Percentiles rank a stretch among this genome's conserved stretches.
Conservation (phyloP, 1,140 invertebrate species). For the Drosophila tropicalis region DNA sequence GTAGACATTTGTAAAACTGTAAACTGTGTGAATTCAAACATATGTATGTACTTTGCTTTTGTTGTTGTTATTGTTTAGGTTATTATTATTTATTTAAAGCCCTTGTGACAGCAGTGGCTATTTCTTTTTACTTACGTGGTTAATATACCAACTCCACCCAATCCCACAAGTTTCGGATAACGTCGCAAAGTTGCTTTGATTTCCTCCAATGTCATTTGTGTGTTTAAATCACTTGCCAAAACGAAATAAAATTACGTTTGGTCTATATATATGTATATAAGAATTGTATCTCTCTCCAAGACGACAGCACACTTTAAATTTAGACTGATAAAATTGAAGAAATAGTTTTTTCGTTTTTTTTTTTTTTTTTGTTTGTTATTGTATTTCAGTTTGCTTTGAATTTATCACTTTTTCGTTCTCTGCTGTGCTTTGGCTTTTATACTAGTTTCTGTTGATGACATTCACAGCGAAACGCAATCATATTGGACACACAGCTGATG, state of each 20-base stretch:
- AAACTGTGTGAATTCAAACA: background rate
- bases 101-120: constrained; percentile 17
- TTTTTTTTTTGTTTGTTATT: too few species aligned
- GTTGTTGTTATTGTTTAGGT: background rate
- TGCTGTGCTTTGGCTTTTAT: constrained; percentile 34
- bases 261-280: constrained; percentile 8
- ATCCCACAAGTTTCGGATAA: constrained; percentile 71
- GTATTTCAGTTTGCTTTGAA: background rate
- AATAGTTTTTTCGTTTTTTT: constrained; percentile 1
- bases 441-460: background rate
- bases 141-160: constrained; percentile 73
- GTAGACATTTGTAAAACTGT: background rate
- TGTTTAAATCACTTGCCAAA: constrained; percentile 18
- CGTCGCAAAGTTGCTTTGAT: constrained; percentile 68
- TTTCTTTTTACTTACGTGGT: constrained; percentile 70
- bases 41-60: background rate
- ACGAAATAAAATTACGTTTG: constrained; percentile 24
- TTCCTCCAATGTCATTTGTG: constrained; percentile 73
- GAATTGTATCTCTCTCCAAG: background rate
- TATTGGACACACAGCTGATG: constrained; percentile 27
- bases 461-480: constrained; percentile 21
- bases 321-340: constrained; percentile 40
- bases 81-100: background rate
- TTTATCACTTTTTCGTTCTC: constrained; percentile 20
- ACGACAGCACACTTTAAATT: constrained; percentile 53